Percentiles rank a stretch among this genome's conserved stretches.
These are phyloP conservation scores for Batillaria attramentaria DNA, from an alignment of 1,140 invertebrate genomes.

Conservation along the genomic window DNA sequence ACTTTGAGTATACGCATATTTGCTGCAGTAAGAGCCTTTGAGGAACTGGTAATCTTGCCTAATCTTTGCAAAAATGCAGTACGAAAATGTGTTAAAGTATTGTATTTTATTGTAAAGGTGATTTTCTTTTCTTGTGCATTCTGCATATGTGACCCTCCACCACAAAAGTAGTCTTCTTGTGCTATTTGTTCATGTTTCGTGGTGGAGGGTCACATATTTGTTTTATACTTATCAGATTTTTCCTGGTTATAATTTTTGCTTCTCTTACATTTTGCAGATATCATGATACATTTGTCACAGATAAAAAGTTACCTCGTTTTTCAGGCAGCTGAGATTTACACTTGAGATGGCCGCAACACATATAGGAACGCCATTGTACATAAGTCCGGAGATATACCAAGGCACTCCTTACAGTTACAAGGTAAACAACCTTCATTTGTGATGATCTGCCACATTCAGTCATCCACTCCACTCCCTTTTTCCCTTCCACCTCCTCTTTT, in stretches of 20 bases:
- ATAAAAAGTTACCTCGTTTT: slow-evolving; percentile 16
- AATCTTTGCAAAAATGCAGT: neutral
- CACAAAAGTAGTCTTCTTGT: too few species aligned
- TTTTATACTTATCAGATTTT: too few species aligned
- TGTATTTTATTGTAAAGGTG: too few species aligned
- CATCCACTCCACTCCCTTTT: too few species aligned
- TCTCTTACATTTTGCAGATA: neutral
- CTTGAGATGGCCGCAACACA: slow-evolving; percentile 55
- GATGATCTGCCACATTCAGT: neutral
- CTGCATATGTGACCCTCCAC: too few species aligned
- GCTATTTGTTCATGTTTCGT: neutral
- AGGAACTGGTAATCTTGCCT: too few species aligned
- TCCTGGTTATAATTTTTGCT: too few species aligned
- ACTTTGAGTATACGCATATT: too few species aligned
- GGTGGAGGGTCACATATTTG: too few species aligned
- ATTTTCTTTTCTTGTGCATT: too few species aligned
- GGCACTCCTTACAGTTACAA: slow-evolving; percentile 57
- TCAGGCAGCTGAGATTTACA: slow-evolving; percentile 50
- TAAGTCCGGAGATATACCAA: slow-evolving; percentile 59
- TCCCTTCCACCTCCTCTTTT: too few species aligned
- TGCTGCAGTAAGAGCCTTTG: neutral
- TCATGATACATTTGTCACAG: neutral
- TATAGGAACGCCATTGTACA: slow-evolving; percentile 59
- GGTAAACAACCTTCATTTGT: slow-evolving; percentile 36
- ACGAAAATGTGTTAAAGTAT: too few species aligned